phyloP scores from a whole-genome alignment of 2,888 invertebrate species.

The Taphrorychus bicolor region DNA sequence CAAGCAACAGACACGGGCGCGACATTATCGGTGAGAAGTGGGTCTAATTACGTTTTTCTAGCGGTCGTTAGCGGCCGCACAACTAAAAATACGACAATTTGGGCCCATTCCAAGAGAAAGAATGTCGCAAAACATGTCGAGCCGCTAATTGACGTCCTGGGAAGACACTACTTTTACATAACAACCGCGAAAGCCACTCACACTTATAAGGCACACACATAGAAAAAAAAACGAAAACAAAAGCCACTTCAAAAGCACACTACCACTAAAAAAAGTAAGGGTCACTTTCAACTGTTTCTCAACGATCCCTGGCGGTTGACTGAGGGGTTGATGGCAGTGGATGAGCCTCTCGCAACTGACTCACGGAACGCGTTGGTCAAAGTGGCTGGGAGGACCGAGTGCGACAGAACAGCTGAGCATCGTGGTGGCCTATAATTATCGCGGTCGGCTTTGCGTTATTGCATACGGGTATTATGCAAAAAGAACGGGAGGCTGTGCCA shows the following conservation, averaged over 20 bases:
- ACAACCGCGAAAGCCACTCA: too few relatives aligned
- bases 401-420: slow-evolving; percentile 49
- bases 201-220: not conserved
- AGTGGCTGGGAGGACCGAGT: slow-evolving; percentile 44
- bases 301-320: not conserved
- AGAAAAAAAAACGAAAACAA: not conserved
- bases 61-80: not conserved
- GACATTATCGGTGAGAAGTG: not conserved
- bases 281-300: not conserved
- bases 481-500: slow-evolving; percentile 14
- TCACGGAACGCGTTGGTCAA: slow-evolving; percentile 32
- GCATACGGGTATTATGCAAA: slow-evolving; percentile 40
- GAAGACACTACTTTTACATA: slow-evolving; percentile 15
- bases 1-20: not conserved
- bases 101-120: slow-evolving; percentile 26
- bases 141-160: not conserved
- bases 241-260: not conserved
- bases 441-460: slow-evolving; percentile 20
- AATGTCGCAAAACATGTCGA: slow-evolving; percentile 20
- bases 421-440: slow-evolving; percentile 30
- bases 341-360: slow-evolving; percentile 11
- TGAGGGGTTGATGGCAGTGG: slow-evolving; percentile 8
- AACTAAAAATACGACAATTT: slow-evolving; percentile 29
- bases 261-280: too few relatives aligned
- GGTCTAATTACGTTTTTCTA: slow-evolving; percentile 5